Evolutionary conservation across 2,888 invertebrate genomes (phyloP).

Genomic region (Calameuta filiformis): DNA sequence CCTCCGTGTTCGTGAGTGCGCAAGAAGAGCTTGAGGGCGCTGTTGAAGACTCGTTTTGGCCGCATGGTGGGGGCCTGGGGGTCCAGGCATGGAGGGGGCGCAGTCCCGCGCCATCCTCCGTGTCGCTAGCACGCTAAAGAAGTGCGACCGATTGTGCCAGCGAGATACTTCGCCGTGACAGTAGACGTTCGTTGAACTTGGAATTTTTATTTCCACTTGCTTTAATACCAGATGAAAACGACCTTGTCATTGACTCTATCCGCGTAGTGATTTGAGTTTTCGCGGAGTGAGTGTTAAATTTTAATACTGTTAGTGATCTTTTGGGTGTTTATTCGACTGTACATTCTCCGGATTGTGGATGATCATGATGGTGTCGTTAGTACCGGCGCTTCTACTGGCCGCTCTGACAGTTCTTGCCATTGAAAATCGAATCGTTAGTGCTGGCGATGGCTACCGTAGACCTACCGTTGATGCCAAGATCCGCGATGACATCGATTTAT

Average conservation of each 20-base stretch:
- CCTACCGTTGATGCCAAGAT: slow-evolving; percentile 56
- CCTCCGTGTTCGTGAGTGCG: slow-evolving; percentile 23
- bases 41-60: slow-evolving; percentile 43
- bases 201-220: background rate
- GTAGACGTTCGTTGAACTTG: background rate
- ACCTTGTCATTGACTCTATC: background rate
- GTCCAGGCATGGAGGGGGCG: slow-evolving; percentile 54
- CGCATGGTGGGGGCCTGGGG: slow-evolving; percentile 45
- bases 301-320: background rate
- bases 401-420: background rate
- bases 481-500: slow-evolving; percentile 57
- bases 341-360: background rate
- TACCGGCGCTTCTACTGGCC: background rate
- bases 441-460: background rate
- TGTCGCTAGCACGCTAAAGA: slow-evolving; percentile 45
- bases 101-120: slow-evolving; percentile 62
- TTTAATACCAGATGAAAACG: background rate
- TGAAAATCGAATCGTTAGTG: background rate
- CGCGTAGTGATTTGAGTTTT: background rate
- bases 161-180: background rate
- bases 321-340: background rate
- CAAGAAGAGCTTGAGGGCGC: slow-evolving; percentile 33
- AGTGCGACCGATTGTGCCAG: background rate
- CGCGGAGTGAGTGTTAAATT: background rate
- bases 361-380: background rate